phyloP scores from a whole-genome alignment of 1,140 invertebrate genomes.

The Camponotus pennsylvanicus region DNA sequence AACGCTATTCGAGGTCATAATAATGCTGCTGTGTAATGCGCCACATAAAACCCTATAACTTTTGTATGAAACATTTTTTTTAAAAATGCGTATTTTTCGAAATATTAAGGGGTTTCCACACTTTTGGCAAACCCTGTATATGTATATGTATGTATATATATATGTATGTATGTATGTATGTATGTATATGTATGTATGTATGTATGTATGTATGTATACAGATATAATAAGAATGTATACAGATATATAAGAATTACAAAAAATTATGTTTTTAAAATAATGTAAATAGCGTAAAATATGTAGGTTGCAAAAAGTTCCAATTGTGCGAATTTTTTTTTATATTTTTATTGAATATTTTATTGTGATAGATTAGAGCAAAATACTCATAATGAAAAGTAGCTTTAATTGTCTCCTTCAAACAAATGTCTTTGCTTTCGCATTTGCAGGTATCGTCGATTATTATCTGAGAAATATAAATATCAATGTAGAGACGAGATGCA shows the following conservation, averaged over 20 bases:
- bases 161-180: too few species aligned
- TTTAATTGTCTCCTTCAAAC: constrained; percentile 40
- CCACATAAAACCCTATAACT: too few species aligned
- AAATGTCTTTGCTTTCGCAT: constrained; percentile 48
- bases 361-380: not conserved
- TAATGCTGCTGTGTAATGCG: too few species aligned
- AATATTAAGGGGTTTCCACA: too few species aligned
- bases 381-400: not conserved
- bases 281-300: not conserved
- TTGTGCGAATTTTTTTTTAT: not conserved
- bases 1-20: too few species aligned
- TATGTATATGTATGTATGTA: too few species aligned
- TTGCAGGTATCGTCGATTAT: constrained; percentile 73
- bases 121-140: too few species aligned
- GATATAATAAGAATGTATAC: too few species aligned
- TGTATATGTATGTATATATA: too few species aligned
- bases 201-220: too few species aligned
- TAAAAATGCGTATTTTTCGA: too few species aligned
- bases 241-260: not conserved
- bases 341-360: not conserved
- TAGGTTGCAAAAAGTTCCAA: not conserved
- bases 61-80: too few species aligned
- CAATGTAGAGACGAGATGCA: constrained; percentile 30
- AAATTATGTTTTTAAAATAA: not conserved
- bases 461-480: constrained; percentile 52